Percentiles rank a stretch among this genome's conserved stretches.
phyloP scores from a whole-genome alignment of 1,140 invertebrate genomes.

The Zaprionus gabonicus region DNA sequence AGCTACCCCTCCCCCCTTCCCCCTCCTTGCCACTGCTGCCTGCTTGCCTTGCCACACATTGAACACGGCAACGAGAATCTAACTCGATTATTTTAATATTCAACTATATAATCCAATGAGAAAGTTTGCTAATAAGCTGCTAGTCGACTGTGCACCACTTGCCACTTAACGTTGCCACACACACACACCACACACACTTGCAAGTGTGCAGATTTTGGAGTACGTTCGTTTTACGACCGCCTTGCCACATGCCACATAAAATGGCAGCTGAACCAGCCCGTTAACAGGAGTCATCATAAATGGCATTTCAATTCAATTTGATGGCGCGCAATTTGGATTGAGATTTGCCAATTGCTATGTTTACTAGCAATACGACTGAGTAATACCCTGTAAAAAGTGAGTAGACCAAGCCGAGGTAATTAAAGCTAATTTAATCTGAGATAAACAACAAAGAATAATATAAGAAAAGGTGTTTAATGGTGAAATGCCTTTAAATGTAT shows the following conservation, averaged over 20 bases:
- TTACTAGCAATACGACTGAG: background rate
- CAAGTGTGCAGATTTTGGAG: constrained; percentile 8
- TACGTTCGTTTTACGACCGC: constrained; percentile 23
- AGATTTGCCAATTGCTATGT: background rate
- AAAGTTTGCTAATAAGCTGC: constrained; percentile 80
- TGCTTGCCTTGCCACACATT: background rate
- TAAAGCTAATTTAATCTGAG: no score
- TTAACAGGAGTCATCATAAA: constrained; percentile 28
- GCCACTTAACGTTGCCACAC: constrained; percentile 57
- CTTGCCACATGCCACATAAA: constrained; percentile 21
- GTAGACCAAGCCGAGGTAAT: no score
- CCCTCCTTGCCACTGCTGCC: background rate
- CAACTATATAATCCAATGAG: constrained; percentile 78
- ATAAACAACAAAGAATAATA: no score
- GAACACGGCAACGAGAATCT: constrained; percentile 56
- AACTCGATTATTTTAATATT: constrained; percentile 82
- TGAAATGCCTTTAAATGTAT: no score
- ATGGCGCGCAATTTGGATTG: constrained; percentile 9
- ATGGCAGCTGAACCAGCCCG: background rate
- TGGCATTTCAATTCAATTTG: constrained; percentile 20
- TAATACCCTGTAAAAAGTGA: background rate
- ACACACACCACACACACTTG: background rate
- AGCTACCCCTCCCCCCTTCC: constrained; percentile 19
- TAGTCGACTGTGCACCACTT: constrained; percentile 68
- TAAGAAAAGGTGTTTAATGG: no score